Evolutionary conservation across 30 jellyfish, hydroid and myxozoan species (phyloP), one percentile per base, ranked within the genome.

Genomic region (Aurelia aurita complex sp. Pacific): DNA sequence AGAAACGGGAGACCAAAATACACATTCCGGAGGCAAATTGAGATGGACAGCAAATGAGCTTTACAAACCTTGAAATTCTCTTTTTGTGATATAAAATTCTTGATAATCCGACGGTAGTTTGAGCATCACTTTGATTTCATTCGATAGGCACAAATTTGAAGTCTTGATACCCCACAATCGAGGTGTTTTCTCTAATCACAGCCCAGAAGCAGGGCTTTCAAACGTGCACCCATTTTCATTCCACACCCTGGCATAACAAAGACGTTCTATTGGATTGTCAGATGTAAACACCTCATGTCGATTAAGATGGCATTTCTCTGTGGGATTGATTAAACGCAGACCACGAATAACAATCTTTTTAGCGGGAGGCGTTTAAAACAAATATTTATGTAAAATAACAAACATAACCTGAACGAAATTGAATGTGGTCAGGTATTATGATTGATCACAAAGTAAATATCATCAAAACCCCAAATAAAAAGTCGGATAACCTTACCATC

Each of bases 1-100:
- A 59, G 63, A 18, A 68, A 35, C 69, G 87, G 87, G 73, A 59
- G 63, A 18, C 32, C 69, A 52, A 55, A 63, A 59, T 61, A 5
- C 52, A 65, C 87, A 77, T 77, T 77, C 87, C 78, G 51, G 52
- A 12, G 87, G 16, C 50, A 77, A 77, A 77, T 23, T 69, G 51
- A 35, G 79, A 69, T 14, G 33, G 36, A 18, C 14, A 18, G 38
- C 35, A 67, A 67, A 32, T 32, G 50, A 67, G 77, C 19, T n/a
- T 18, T 1, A 23, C 76, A 66, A 66, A 23, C 40, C 18, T 46
- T 66, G 1, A 23, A 23, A 4, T 19, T 23, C 18, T 66, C 40
- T 23, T n/a, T 5, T 13, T 13, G 40, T 66, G 75, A 18, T 11
- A 4, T 17, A 5, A 65, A 64, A 65, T 65, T 5, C 75, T 18